phyloP scores from a whole-genome alignment of 2,888 invertebrate species.

The Anodontia alba region DNA sequence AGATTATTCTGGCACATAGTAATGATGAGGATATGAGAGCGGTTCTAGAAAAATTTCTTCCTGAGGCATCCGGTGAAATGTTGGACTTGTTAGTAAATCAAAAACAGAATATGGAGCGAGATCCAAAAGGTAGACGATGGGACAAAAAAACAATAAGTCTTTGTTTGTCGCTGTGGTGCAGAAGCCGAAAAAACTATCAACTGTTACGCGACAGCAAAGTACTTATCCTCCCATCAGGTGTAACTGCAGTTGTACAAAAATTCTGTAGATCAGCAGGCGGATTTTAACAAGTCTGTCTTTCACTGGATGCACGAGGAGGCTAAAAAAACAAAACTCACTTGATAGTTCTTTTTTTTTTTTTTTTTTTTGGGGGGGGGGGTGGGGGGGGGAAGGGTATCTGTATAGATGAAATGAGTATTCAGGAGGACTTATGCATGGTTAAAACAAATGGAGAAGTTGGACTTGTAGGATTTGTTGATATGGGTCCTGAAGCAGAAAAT shows the following conservation, averaged over 20 bases:
- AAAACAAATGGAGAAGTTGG: constrained; percentile 8
- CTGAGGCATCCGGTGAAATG: constrained; percentile 10
- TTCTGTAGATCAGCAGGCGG: neutral
- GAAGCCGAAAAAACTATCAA: neutral
- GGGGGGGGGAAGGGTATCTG: too few relatives aligned
- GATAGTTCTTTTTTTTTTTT: neutral
- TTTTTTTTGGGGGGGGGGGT: too few relatives aligned
- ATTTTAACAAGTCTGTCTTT: neutral
- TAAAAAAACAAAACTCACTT: neutral
- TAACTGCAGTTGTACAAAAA: neutral
- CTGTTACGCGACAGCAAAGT: constrained; percentile 7
- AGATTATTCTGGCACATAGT: too few relatives aligned
- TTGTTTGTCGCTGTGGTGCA: constrained; percentile 8
- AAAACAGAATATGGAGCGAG: neutral
- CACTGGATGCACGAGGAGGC: neutral
- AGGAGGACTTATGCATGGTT: constrained; percentile 23
- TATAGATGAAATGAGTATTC: constrained; percentile 17
- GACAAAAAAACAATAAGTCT: constrained; percentile 7
- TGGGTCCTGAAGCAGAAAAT: constrained; percentile 1
- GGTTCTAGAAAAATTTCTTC: neutral
- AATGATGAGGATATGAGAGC: neutral
- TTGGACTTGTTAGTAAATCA: neutral
- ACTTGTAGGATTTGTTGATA: constrained; percentile 17
- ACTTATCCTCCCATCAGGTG: neutral
- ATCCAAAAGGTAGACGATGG: neutral